Conservation (phyloP, 2,888 invertebrate genomes). For the Sphaerophoria rueppellii region DNA sequence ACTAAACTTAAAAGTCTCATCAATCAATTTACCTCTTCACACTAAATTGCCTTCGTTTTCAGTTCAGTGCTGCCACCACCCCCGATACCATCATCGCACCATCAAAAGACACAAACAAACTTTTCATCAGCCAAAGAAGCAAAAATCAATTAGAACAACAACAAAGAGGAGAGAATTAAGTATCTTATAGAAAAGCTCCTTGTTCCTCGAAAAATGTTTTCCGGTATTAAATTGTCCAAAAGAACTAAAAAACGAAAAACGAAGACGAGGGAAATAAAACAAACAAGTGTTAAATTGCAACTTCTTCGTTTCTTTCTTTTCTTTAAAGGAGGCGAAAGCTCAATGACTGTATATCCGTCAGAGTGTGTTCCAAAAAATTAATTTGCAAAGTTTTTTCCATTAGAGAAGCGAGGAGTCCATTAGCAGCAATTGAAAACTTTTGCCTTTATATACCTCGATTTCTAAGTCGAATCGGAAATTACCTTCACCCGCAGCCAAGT, state of each 20-base stretch:
- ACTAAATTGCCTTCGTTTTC: constrained; percentile 32
- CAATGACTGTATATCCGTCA: constrained; percentile 18
- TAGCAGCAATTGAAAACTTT: constrained; percentile 63
- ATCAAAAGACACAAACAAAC: constrained; percentile 6
- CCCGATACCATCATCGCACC: neutral
- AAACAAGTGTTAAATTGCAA: constrained; percentile 52
- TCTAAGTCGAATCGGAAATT: constrained; percentile 36
- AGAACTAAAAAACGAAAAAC: neutral
- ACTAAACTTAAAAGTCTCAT: constrained; percentile 38
- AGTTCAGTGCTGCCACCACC: neutral
- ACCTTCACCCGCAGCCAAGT: neutral
- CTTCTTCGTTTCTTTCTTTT: constrained; percentile 7
- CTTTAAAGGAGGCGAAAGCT: neutral
- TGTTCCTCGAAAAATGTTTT: constrained; percentile 21
- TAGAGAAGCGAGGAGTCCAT: constrained; percentile 68
- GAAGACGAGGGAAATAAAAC: constrained; percentile 23
- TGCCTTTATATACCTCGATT: neutral
- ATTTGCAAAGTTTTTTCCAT: constrained; percentile 69
- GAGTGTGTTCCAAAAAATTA: constrained; percentile 58
- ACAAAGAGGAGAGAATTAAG: neutral
- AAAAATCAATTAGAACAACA: constrained; percentile 42
- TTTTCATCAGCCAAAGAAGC: neutral
- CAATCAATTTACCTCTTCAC: constrained; percentile 40
- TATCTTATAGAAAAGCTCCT: constrained; percentile 10
- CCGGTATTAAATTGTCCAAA: constrained; percentile 33